Conservation (phyloP, 1,140 invertebrate genomes). For the Heliconius hewitsoni region DNA sequence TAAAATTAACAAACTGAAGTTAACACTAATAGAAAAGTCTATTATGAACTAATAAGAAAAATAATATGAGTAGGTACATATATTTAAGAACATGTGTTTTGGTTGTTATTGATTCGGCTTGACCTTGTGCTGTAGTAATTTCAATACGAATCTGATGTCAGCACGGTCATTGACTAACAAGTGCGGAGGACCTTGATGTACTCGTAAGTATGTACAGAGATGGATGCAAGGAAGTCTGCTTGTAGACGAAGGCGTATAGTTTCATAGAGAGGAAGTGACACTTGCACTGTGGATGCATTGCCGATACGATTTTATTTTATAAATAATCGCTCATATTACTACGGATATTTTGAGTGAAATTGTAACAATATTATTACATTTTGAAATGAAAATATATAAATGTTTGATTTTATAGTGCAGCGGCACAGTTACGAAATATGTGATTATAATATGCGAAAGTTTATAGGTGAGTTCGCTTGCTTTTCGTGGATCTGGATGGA, state of each 20-base stretch:
- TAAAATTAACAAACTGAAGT: too few species aligned
- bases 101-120: too few species aligned
- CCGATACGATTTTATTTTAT: conserved; percentile 71
- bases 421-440: background rate
- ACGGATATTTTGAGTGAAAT: conserved; percentile 29
- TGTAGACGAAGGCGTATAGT: conserved; percentile 55
- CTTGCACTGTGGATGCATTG: conserved; percentile 73
- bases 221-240: conserved; percentile 59
- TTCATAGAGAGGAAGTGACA: conserved; percentile 66
- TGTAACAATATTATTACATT: conserved; percentile 39
- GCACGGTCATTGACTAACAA: conserved; percentile 49
- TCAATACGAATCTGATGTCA: conserved; percentile 17
- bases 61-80: too few species aligned
- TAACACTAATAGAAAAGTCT: too few species aligned
- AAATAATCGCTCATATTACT: conserved; percentile 67
- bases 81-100: too few species aligned
- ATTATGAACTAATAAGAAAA: too few species aligned
- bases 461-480: background rate
- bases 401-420: background rate
- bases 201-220: conserved; percentile 39
- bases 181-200: conserved; percentile 37
- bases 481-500: background rate
- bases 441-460: background rate
- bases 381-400: conserved; percentile 39
- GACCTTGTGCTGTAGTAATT: too few species aligned